phyloP scores from a whole-genome alignment of 30 jellyfish, hydroid and myxozoan species.

The Aurelia sp. region DNA sequence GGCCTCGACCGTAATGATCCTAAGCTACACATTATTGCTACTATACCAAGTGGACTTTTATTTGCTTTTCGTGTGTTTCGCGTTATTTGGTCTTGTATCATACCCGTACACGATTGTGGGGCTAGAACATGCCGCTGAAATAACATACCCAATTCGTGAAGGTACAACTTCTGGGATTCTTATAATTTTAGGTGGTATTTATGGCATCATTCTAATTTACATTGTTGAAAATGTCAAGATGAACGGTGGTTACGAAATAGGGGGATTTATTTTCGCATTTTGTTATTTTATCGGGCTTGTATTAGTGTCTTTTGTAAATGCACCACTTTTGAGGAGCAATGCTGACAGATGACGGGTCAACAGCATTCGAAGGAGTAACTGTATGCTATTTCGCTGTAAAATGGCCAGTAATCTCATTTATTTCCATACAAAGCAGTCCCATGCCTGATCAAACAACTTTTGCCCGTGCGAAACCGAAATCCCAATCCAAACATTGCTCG shows the following conservation, averaged over 20 bases:
- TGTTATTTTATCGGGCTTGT: slow-evolving; percentile 54
- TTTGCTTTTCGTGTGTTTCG: slow-evolving; percentile 39
- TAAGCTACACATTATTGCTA: slow-evolving; percentile 53
- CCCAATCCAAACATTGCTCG: too few relatives aligned
- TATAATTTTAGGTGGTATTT: slow-evolving; percentile 68
- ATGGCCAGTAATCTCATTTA: too few relatives aligned
- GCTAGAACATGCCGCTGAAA: slow-evolving; percentile 94
- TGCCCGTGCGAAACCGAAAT: too few relatives aligned
- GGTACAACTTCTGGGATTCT: slow-evolving; percentile 80
- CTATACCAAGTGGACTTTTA: slow-evolving; percentile 38
- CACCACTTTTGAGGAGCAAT: slow-evolving; percentile 69
- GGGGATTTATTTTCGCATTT: slow-evolving; percentile 76
- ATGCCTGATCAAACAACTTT: too few relatives aligned
- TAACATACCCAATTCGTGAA: slow-evolving; percentile 94
- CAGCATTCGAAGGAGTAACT: too few relatives aligned
- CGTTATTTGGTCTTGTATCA: slow-evolving; percentile 77
- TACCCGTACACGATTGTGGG: slow-evolving; percentile 89
- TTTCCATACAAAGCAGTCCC: too few relatives aligned
- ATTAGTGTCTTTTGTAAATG: slow-evolving; percentile 42
- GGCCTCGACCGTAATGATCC: slow-evolving; percentile 27
- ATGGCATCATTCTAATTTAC: slow-evolving; percentile 72
- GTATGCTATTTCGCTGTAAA: too few relatives aligned
- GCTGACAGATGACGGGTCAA: slow-evolving; percentile 32
- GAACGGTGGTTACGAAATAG: slow-evolving; percentile 73
- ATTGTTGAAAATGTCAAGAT: slow-evolving; percentile 60